Percentiles rank a stretch among this genome's conserved stretches.
phyloP scores from a whole-genome alignment of 2,888 invertebrate genomes.

The Acrobasis suavella region DNA sequence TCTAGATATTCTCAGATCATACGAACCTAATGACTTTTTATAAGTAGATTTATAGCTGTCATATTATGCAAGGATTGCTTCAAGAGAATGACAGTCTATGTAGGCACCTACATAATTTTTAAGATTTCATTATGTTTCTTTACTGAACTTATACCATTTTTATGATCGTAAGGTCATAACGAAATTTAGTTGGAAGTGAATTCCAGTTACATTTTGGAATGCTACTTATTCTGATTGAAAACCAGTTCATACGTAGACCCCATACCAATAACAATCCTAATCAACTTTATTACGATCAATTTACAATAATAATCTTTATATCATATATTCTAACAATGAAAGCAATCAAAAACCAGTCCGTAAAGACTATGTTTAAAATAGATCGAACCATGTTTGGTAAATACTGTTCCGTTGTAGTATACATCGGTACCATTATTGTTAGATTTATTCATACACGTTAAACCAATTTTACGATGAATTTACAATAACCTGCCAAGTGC shows the following conservation, averaged over 20 bases:
- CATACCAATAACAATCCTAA: neutral
- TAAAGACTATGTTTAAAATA: neutral
- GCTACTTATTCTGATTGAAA: neutral
- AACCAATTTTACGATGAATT: neutral
- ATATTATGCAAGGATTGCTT: too few species aligned
- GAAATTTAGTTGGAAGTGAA: neutral
- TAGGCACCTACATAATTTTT: too few species aligned
- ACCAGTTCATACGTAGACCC: neutral
- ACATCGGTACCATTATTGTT: neutral
- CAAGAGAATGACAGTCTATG: too few species aligned
- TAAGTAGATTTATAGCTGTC: too few species aligned
- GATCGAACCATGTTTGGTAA: constrained; percentile 13
- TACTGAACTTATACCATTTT: too few species aligned
- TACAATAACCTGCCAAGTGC: too few species aligned
- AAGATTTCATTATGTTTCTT: too few species aligned
- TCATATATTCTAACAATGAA: constrained; percentile 4
- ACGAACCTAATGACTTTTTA: too few species aligned
- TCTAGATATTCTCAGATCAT: too few species aligned
- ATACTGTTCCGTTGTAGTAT: constrained; percentile 13
- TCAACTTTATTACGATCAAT: constrained; percentile 3
- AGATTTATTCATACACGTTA: neutral
- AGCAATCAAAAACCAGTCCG: constrained; percentile 14
- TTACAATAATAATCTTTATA: neutral
- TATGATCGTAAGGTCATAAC: neutral
- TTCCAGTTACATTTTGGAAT: neutral